Evolutionary conservation across 1,140 invertebrate genomes (phyloP), one percentile per base, ranked within the genome.

Genomic region (Elysia chlorotica): DNA sequence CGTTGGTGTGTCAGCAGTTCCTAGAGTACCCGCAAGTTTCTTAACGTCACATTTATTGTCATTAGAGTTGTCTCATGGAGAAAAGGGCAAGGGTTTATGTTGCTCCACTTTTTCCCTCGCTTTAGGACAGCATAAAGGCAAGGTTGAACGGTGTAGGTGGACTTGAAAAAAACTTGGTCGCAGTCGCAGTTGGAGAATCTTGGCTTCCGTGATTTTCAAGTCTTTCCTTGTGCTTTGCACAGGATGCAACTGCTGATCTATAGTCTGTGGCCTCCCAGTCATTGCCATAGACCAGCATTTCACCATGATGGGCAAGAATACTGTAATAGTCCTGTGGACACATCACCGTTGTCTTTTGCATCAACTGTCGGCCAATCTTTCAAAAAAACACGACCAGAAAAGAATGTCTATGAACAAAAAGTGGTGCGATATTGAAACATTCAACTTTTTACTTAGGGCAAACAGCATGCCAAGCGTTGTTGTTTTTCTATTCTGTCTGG

Each of bases 271-370:
- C 62, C 4, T 65, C 4, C 62, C 62, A 65, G 59, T 63, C 41
- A 36, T 21, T 19, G 10, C 31, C 14, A 33, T 19, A 67, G 66
- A n/a, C 41, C 3, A 28, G 6, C 2, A 61, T n/a, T n/a, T 14
- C 10, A n/a, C 41, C 41, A 48, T 48, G 41, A 10, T n/a, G 10
- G 10, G 10, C n/a, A 48, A 48, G 41, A 48, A 48, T 48, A 48
- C 41, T 48, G n/a, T 14, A 14, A n/a, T 66, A 66, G 21, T 67
- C 36, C 2, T 73, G 36, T 14, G 71, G 71, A 5, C 48, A 17
- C 4, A 41, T 10, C 23, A 71, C 41, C 3, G 91, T 91, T 1
- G 89, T 90, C 38, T 84, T 77, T 53, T 87, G 88, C 30, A 68
- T 61, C 2, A 63, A 74, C 65, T 78, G 76, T 56, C 69, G 76